Evolutionary conservation across 2,888 invertebrate genomes (phyloP).

Genomic region (Trachelus tabidus): DNA sequence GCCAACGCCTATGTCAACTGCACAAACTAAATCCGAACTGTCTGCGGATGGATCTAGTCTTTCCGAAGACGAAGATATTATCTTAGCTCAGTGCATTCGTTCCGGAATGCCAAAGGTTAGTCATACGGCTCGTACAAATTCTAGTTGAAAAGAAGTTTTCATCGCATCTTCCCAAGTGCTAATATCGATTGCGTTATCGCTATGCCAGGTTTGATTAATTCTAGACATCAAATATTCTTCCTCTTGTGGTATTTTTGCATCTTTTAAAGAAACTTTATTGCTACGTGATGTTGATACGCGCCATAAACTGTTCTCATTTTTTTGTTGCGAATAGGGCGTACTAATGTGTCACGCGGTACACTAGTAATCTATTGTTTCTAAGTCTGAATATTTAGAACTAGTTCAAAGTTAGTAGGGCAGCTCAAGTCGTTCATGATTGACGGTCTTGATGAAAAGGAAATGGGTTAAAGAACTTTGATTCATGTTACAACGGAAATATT

Average conservation of each 20-base stretch:
- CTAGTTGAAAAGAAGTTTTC: background rate
- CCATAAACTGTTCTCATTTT: background rate
- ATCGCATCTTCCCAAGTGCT: background rate
- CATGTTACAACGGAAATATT: background rate
- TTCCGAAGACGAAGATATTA: slow-evolving; percentile 69
- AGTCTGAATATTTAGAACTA: background rate
- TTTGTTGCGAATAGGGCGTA: background rate
- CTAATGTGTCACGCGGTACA: background rate
- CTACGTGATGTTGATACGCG: background rate
- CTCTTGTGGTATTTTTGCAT: background rate
- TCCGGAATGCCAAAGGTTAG: slow-evolving; percentile 74
- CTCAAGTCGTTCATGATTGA: background rate
- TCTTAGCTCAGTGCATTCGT: slow-evolving; percentile 75
- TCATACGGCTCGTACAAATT: background rate
- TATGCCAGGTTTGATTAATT: background rate
- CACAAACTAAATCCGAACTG: slow-evolving; percentile 35
- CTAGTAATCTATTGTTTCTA: background rate
- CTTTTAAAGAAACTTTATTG: background rate
- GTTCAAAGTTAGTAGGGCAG: background rate
- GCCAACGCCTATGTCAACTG: background rate
- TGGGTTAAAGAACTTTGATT: background rate
- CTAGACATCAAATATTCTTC: background rate
- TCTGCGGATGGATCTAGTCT: slow-evolving; percentile 74
- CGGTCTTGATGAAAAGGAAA: background rate
- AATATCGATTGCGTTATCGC: background rate